Evolutionary conservation across 2,797 vertebrate genomes (phyloP), one percentile per base, ranked within the genome.

Genomic region (Odontamblyopus rebecca): DNA sequence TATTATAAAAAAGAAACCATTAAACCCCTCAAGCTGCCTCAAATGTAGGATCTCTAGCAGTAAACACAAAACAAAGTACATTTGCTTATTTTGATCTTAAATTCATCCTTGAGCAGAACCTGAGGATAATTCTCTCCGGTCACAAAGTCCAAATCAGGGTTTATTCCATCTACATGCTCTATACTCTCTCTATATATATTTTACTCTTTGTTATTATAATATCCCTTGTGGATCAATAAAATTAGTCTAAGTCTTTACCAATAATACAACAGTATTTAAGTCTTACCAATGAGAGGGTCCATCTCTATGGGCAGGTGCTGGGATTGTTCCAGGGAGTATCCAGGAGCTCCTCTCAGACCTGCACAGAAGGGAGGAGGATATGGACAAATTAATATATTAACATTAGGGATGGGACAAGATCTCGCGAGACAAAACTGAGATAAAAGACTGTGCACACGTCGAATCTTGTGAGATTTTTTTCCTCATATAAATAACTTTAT

Each of bases 221-320:
- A 9, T 38, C 6, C 32, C 32, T 6, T 35, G 32, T 35, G 32
- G 32, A 35, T 35, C 32, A 35, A 35, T 35, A 35, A 35, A 35
- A 6, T 30, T 30, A 30, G 30, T 30, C 30, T 2, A 30, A 30
- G 2, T 32, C 32, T 32, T 32, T 32, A 32, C 32, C 32, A 32
- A 32, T 8, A 30, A 35, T 8, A 38, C 35, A 54, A n/a, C 19
- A n/a, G 1, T 2, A 19, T 35, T 23, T 81, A 91, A 99, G 16
- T 38, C 95, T 89, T 93, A 99, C 98, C 97, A 80, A 99, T 99
- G 81, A 99, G 92, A 75, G 98, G 96, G 87, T 99, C 98, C 98
- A 99, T 99, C 93, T 99, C 97, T 6, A 99, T 99, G 73, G 98
- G 98, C 68, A 99, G 96, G 86, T 99, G 98, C 89, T 99, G 97